A percentile compares a stretch with the other conserved stretches of the same genome.
Conservation (phyloP, 1,140 invertebrate species). For the Atta colombica region DNA sequence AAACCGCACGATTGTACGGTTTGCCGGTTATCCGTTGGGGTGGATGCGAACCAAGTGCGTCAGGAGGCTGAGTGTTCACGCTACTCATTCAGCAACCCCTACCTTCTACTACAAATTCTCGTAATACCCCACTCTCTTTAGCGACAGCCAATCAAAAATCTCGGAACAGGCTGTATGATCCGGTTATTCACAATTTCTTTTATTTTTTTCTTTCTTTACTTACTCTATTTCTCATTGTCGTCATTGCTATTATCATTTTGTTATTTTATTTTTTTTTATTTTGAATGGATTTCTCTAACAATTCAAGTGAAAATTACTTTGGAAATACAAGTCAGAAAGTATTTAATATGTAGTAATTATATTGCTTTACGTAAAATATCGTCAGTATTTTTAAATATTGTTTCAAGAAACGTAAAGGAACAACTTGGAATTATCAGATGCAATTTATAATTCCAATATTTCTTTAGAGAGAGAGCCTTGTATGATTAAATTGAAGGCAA, state of each 20-base stretch:
- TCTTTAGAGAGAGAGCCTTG: no score
- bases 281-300: neutral
- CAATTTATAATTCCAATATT: neutral
- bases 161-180: conserved; percentile 17
- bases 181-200: neutral
- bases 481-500: no score
- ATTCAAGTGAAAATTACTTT: neutral
- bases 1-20: conserved; percentile 30
- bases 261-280: neutral
- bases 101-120: conserved; percentile 68
- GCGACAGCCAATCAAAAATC: conserved; percentile 64
- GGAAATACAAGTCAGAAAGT: neutral
- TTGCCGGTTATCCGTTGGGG: conserved; percentile 69
- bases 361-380: neutral
- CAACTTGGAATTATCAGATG: neutral
- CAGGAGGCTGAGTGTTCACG: conserved; percentile 69
- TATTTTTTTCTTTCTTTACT: conserved; percentile 17
- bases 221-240: conserved; percentile 29
- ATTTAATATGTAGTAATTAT: neutral
- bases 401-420: neutral
- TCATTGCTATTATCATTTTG: conserved; percentile 10
- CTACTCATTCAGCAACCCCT: conserved; percentile 83
- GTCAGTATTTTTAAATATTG: neutral
- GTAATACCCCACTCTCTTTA: conserved; percentile 64
- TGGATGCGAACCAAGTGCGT: conserved; percentile 78